Evolutionary conservation across 2,797 vertebrate genomes (phyloP).

Genomic region (Melanotaenia maccullochi): DNA sequence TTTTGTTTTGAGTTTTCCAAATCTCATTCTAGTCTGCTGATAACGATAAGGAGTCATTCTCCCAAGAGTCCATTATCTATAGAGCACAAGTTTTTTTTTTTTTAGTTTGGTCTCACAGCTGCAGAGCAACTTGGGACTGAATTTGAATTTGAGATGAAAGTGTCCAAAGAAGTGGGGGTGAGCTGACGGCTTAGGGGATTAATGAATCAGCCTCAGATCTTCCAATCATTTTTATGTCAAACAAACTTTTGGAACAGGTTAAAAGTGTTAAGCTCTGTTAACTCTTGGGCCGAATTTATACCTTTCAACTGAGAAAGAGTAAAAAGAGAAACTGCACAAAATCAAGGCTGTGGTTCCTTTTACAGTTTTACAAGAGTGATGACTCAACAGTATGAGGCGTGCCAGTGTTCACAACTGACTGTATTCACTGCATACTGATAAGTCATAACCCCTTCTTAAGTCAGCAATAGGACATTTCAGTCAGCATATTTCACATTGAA

Average conservation of each 20-base stretch:
- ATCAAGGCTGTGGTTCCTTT: conserved; percentile 28
- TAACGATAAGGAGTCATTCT: background rate
- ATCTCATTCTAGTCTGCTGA: background rate
- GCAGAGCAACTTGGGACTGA: background rate
- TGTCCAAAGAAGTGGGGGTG: background rate
- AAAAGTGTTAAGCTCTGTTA: background rate
- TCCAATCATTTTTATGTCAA: conserved; percentile 27
- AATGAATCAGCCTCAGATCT: conserved; percentile 34
- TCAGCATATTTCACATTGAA: conserved; percentile 13
- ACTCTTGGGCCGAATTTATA: conserved; percentile 21
- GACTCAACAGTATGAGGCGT: conserved; percentile 31
- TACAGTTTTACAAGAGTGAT: conserved; percentile 43
- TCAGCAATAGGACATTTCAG: conserved; percentile 22
- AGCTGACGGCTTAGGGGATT: background rate
- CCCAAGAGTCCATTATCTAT: background rate
- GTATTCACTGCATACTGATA: conserved; percentile 24
- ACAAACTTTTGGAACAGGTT: conserved; percentile 2
- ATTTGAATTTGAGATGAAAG: background rate
- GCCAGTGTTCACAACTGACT: conserved; percentile 26
- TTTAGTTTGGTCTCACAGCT: background rate
- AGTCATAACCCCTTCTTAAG: conserved; percentile 39
- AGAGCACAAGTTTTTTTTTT: background rate
- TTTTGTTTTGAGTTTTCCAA: background rate
- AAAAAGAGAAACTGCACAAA: conserved; percentile 17
- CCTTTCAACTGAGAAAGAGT: conserved; percentile 24